Evolutionary conservation across 2,888 invertebrate genomes (phyloP).

Genomic region (Caenorhabditis macrosperma): DNA sequence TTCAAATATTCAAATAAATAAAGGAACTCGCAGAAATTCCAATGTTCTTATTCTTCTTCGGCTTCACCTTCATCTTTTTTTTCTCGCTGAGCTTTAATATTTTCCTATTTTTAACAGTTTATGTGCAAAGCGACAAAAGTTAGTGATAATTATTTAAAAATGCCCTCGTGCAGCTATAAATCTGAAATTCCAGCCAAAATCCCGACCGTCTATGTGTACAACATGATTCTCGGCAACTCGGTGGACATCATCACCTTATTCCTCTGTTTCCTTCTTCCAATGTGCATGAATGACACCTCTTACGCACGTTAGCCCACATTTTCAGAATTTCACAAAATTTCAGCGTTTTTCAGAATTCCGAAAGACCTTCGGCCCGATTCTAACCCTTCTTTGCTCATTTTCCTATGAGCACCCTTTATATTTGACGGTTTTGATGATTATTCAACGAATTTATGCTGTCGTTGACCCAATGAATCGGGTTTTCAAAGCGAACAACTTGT

Average conservation of each 20-base stretch:
- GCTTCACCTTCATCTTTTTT: conserved; percentile 21
- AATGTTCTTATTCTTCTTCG: conserved; percentile 19
- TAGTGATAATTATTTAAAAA: not conserved
- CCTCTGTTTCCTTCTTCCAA: conserved; percentile 24
- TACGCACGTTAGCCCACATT: conserved; percentile 2
- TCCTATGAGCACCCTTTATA: conserved; percentile 45
- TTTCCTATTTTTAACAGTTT: conserved; percentile 13
- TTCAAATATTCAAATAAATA: no score
- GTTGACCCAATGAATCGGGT: not conserved
- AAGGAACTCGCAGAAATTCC: no score
- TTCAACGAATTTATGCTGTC: conserved; percentile 27
- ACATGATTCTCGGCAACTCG: conserved; percentile 22
- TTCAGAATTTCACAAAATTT: not conserved
- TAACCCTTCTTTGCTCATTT: conserved; percentile 30
- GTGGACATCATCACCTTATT: conserved; percentile 21
- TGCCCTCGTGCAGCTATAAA: not conserved
- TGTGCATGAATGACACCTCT: conserved; percentile 13
- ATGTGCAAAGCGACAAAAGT: conserved; percentile 26
- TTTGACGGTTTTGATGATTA: conserved; percentile 25
- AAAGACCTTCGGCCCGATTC: conserved; percentile 3
- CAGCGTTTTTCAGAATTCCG: conserved; percentile 23
- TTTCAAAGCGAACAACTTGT: conserved; percentile 8
- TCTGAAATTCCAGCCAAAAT: conserved; percentile 8
- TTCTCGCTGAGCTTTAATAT: conserved; percentile 20
- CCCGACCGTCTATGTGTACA: conserved; percentile 38